Percentiles rank a stretch among this genome's conserved stretches.
These are phyloP conservation scores for Lophotis ruficrista DNA, from an alignment of 2,113 vertebrate genomes.

Conservation along the genomic window DNA sequence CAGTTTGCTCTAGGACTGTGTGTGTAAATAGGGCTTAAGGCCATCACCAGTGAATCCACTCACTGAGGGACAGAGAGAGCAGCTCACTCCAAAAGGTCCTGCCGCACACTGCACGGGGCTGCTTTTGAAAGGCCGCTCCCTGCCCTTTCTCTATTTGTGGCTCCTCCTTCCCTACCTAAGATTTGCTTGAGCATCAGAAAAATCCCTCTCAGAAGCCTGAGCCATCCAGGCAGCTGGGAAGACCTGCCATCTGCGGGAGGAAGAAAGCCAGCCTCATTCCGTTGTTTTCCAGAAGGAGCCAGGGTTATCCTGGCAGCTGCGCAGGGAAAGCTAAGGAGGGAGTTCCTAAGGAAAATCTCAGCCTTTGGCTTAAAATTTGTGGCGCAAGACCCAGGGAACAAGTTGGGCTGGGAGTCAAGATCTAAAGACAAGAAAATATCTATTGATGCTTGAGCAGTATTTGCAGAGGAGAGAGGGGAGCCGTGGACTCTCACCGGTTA, in stretches of 20 bases:
- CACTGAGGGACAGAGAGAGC: neutral
- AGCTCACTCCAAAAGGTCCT: neutral
- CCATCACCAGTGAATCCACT: neutral
- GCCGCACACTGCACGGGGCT: accelerated
- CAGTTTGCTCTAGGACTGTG: neutral
- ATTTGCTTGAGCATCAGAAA: neutral
- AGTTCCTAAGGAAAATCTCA: neutral
- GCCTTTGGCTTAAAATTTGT: neutral
- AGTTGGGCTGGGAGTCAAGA: neutral
- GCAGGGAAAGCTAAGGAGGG: neutral
- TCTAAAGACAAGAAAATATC: neutral
- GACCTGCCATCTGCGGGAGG: neutral
- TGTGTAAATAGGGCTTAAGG: neutral
- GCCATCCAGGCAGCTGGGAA: neutral
- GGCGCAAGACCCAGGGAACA: neutral
- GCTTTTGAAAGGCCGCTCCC: neutral
- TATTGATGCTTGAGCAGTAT: neutral
- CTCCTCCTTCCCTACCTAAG: neutral
- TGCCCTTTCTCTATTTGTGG: neutral
- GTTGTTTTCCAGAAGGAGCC: neutral
- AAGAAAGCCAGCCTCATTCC: neutral
- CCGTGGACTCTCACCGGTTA: neutral
- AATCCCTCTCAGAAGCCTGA: neutral
- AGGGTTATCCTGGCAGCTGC: neutral
- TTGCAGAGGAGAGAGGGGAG: neutral